These are phyloP conservation scores for Umimayanthus chanpuru DNA, from an alignment of 92 coral and sea anemone genomes.

Conservation along the genomic window DNA sequence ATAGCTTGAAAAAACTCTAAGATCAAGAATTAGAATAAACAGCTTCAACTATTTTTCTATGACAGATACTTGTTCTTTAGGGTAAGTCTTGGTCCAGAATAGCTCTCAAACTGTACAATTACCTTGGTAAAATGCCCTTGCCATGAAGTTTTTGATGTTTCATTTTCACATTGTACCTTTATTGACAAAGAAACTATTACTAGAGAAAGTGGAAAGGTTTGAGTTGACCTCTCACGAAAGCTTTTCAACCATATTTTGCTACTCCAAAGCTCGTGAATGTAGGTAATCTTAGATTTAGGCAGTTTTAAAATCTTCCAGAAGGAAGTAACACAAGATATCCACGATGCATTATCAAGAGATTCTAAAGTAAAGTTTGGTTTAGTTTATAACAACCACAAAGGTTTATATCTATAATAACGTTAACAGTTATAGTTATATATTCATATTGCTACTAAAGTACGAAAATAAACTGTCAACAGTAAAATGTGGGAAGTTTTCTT, in stretches of 20 bases:
- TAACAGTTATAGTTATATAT: constrained; percentile 12
- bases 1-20: too few species aligned
- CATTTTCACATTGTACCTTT: neutral
- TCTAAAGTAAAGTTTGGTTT: constrained; percentile 19
- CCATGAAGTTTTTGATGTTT: too few species aligned
- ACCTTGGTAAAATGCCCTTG: neutral
- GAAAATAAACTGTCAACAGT: constrained; percentile 41
- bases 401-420: constrained; percentile 2
- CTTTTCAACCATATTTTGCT: constrained; percentile 9
- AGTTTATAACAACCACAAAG: constrained; percentile 11
- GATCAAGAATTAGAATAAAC: too few species aligned
- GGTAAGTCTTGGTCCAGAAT: too few species aligned
- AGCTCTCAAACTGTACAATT: too few species aligned
- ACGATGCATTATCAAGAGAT: neutral
- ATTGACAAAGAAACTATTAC: neutral
- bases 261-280: neutral
- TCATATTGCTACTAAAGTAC: constrained; percentile 15
- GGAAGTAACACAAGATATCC: constrained; percentile 19
- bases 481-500: neutral
- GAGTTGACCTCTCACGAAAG: neutral
- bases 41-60: too few species aligned
- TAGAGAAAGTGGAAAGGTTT: neutral
- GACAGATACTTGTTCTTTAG: too few species aligned
- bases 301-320: constrained; percentile 6
- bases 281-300: neutral